These are phyloP conservation scores for Diplosoma virens DNA, from an alignment of 23 tunicate genomes.

Conservation along the genomic window DNA sequence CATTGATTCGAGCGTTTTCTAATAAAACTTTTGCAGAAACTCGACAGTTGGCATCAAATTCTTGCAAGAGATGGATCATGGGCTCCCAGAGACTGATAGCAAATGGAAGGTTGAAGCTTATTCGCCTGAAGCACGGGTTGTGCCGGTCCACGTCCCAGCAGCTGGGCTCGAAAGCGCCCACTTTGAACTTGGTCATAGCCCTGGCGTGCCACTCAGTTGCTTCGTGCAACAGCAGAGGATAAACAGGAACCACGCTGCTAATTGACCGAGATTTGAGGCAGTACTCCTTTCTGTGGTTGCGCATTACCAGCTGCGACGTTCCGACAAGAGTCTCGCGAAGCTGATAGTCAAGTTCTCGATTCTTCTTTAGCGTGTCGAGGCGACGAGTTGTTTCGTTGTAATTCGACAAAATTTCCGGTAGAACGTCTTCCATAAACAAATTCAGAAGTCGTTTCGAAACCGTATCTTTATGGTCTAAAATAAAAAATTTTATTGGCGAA, in stretches of 20 bases:
- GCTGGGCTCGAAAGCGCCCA: not conserved
- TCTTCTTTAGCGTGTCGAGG: constrained; percentile 17
- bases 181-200: constrained; percentile 55
- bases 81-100: constrained; percentile 73
- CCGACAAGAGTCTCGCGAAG: constrained; percentile 45
- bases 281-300: constrained; percentile 61
- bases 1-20: too few relatives aligned
- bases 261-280: constrained; percentile 53
- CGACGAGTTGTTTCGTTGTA: constrained; percentile 26
- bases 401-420: constrained; percentile 23
- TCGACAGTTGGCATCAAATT: constrained; percentile 52
- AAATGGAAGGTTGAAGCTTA: constrained; percentile 45
- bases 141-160: constrained; percentile 41
- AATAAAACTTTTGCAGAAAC: not conserved
- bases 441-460: too few relatives aligned
- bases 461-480: too few relatives aligned
- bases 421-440: constrained; percentile 34
- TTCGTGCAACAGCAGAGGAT: constrained; percentile 71
- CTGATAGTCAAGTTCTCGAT: constrained; percentile 33
- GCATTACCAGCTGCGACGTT: constrained; percentile 52
- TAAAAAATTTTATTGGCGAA: too few relatives aligned
- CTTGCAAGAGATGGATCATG: constrained; percentile 30
- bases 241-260: constrained; percentile 58
- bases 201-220: constrained; percentile 49
- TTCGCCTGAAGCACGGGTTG: constrained; percentile 9